A percentile compares a stretch with the other conserved stretches of the same genome.
Evolutionary conservation across 2,888 invertebrate genomes (phyloP).

Genomic region (Harpalus rufipes): DNA sequence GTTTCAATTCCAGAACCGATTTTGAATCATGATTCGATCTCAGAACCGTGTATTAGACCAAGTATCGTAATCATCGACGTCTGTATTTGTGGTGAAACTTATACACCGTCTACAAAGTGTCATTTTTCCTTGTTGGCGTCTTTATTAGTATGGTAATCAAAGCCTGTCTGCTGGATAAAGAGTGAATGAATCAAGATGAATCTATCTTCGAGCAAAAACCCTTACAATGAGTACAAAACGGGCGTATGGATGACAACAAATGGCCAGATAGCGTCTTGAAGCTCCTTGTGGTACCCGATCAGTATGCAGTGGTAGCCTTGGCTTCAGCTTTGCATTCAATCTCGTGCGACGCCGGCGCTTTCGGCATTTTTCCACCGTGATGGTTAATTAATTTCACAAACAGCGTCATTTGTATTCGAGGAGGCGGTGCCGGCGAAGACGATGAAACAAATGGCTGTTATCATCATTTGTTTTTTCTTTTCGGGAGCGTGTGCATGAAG

Average conservation of each 20-base stretch:
- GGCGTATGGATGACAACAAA: neutral
- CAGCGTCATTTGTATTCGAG: slow-evolving; percentile 66
- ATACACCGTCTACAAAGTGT: too few species aligned
- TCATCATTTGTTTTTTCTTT: slow-evolving; percentile 66
- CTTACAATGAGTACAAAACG: too few species aligned
- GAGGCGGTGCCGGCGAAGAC: slow-evolving; percentile 25
- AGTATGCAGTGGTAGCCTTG: slow-evolving; percentile 54
- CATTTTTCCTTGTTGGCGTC: too few species aligned
- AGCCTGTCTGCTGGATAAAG: too few species aligned
- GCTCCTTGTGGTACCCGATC: slow-evolving; percentile 27
- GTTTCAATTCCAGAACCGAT: too few species aligned
- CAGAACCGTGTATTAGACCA: too few species aligned
- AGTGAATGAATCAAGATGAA: too few species aligned
- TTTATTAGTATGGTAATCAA: too few species aligned
- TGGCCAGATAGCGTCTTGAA: neutral
- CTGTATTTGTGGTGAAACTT: too few species aligned
- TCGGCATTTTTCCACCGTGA: slow-evolving; percentile 63
- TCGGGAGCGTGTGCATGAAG: slow-evolving; percentile 56
- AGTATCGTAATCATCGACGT: too few species aligned
- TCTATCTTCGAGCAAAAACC: too few species aligned
- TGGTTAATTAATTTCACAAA: slow-evolving; percentile 68
- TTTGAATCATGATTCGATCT: too few species aligned
- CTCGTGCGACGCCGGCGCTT: slow-evolving; percentile 50
- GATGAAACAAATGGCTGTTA: slow-evolving; percentile 65
- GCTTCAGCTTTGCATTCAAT: slow-evolving; percentile 64